Evolutionary conservation across 2,113 vertebrate genomes (phyloP).

Genomic region (Clarias magur): DNA sequence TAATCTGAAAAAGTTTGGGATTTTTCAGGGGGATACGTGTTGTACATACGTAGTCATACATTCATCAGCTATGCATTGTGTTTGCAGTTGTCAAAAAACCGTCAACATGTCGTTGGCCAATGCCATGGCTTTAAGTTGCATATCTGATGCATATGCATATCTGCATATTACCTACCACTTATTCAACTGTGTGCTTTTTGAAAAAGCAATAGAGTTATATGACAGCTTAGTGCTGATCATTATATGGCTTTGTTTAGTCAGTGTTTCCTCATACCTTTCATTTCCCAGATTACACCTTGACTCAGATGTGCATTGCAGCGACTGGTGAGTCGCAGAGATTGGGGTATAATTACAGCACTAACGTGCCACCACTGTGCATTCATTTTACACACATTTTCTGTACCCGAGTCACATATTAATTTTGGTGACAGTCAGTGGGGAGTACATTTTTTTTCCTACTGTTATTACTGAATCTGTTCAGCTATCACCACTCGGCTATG

Average conservation of each 20-base stretch:
- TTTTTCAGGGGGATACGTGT: not conserved
- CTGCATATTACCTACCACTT: no score
- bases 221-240: not conserved
- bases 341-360: not conserved
- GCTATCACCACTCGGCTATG: not conserved
- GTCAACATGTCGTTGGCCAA: not conserved
- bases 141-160: no score
- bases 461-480: not conserved
- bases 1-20: no score
- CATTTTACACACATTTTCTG: not conserved
- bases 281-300: not conserved
- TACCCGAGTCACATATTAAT: not conserved
- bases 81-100: not conserved
- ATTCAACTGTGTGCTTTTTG: not conserved
- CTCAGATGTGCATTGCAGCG: not conserved
- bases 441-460: not conserved
- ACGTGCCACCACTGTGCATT: not conserved
- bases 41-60: not conserved
- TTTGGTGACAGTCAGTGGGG: not conserved
- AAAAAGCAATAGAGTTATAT: not conserved
- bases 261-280: not conserved
- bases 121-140: not conserved
- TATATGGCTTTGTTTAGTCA: not conserved
- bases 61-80: not conserved
- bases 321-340: not conserved